Percentiles rank a stretch among this genome's conserved stretches.
Evolutionary conservation across 1,140 invertebrate genomes (phyloP).

Genomic region (Druon quercuslanigerum): DNA sequence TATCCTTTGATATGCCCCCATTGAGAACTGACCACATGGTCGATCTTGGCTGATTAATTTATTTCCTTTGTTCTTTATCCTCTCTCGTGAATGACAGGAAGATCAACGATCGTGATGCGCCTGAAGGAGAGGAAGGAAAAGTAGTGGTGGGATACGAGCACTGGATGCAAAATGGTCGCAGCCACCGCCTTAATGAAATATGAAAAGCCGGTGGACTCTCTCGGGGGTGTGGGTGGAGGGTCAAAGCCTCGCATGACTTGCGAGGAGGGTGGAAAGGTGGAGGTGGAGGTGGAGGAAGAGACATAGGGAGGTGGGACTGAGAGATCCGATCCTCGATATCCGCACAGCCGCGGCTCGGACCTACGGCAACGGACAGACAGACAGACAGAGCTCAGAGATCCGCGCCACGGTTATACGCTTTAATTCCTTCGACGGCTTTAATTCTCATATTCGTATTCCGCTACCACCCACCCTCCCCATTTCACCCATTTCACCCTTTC

Average conservation of each 20-base stretch:
- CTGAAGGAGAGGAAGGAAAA: conserved; percentile 37
- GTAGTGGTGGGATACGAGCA: conserved; percentile 35
- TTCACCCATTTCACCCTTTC: conserved; percentile 42
- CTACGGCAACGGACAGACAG: conserved; percentile 47
- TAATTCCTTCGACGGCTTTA: conserved; percentile 76
- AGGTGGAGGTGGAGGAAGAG: conserved; percentile 31
- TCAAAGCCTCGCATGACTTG: conserved; percentile 57
- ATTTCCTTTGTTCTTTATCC: not conserved
- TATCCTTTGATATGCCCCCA: too few relatives aligned
- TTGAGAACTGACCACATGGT: too few relatives aligned
- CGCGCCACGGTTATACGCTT: conserved; percentile 70
- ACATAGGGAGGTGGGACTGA: conserved; percentile 40
- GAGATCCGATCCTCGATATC: conserved; percentile 69
- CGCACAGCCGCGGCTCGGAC: conserved; percentile 45
- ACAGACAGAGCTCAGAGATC: conserved; percentile 61
- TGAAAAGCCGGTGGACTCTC: conserved; percentile 61
- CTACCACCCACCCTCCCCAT: conserved; percentile 50
- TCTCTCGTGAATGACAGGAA: not conserved
- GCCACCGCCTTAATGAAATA: conserved; percentile 68
- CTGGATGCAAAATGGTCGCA: conserved; percentile 60
- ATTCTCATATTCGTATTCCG: conserved; percentile 75
- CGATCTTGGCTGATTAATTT: not conserved
- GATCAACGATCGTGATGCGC: conserved; percentile 6
- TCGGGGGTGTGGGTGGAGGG: conserved; percentile 52
- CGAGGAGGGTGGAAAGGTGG: conserved; percentile 51